Evolutionary conservation across 92 coral and sea anemone species (phyloP), one percentile per base, ranked within the genome.

Genomic region (Micromussa lordhowensis): DNA sequence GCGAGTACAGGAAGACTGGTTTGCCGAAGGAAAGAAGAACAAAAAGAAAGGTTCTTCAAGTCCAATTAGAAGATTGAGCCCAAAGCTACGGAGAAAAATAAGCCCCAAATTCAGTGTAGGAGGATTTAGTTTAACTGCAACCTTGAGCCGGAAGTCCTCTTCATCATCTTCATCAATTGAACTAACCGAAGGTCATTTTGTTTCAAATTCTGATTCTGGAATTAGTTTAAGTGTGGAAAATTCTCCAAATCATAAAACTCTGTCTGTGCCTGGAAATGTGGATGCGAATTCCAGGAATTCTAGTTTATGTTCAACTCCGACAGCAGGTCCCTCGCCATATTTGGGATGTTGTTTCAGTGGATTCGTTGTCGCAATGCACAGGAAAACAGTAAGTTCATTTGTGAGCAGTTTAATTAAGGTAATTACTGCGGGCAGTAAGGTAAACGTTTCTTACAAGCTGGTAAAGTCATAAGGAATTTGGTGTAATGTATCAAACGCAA

Each of bases 301-400:
- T 1, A 91, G 97, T 78, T 44, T 88, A 32, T 89, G 96, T 4
- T 95, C 98, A 6, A 68, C 96, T 14, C 96, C 97, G 51, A 59
- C 88, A 22, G 81, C 83, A 68, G 94, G 94, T 73, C 92, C 98
- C 29, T 75, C 94, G 15, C 91, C 97, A 22, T 94, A 87, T 69
- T 71, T 91, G 38, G 94, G 95, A 28, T 88, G 88, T 44, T 91
- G 96, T 82, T 94, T 94, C 55, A 86, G 78, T 69, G 96, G 99
- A 21, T 97, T 94, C 83, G 96, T 96, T 77, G 96, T 97, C 68
- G 99, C 98, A 30, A 87, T 97, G 82, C 98, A 97, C 87, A 90
- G 99, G 61, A 97, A 97, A 92, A 92, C 92, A 94, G 99, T 97
- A 68, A 88, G 94, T 92, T 16, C 5, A 14, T 13, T 29, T 13